Evolutionary conservation across 2,113 vertebrate genomes (phyloP), one percentile per base, ranked within the genome.

Genomic region (Periophthalmodon schlosseri): DNA sequence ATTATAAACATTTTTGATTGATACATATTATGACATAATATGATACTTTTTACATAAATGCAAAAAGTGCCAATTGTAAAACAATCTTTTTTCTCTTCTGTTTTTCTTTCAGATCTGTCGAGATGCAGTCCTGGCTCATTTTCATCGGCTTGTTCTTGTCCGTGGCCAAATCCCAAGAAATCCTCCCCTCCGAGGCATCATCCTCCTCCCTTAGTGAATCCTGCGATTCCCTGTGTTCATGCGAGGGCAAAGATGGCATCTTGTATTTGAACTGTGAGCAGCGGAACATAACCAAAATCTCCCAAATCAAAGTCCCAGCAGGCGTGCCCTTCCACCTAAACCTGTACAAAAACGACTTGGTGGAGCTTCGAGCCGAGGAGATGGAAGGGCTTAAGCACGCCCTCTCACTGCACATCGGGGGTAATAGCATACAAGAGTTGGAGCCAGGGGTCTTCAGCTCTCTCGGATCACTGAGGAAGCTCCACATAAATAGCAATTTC

Each of bases 401-500:
- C 60, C 77, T 98, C 74, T 96, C 96, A 18, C 90, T 99, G 79
- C 96, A 99, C 88, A 95, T 99, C 9, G 97, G 97, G 80, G 96
- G 95, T 91, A 99, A 99, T 91, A 96, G 96, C 85, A 96, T 99
- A 83, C 96, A 95, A 86, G 95, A 97, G 92, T 94, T 99, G 84
- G 96, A 99, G 87, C 93, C 96, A 49, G 96, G 97, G 65, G 94
- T 97, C 85, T 99, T 99, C 79, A 95, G 94, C 81, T 89, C 95
- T 68, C 94, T 99, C 11, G 90, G 93, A 44, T 95, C 95, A 57
- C 95, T 99, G 81, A 99, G 95, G 65, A 96, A 98, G 87, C 95
- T 99, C 82, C 97, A 99, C 87, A 97, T 99, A 89, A 99, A 99
- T 93, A 97, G 98, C 88, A 99, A 99, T 92, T 99, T 95, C 78